These are phyloP conservation scores for Lottia scabra DNA, from an alignment of 2,888 invertebrate genomes.

Conservation along the genomic window DNA sequence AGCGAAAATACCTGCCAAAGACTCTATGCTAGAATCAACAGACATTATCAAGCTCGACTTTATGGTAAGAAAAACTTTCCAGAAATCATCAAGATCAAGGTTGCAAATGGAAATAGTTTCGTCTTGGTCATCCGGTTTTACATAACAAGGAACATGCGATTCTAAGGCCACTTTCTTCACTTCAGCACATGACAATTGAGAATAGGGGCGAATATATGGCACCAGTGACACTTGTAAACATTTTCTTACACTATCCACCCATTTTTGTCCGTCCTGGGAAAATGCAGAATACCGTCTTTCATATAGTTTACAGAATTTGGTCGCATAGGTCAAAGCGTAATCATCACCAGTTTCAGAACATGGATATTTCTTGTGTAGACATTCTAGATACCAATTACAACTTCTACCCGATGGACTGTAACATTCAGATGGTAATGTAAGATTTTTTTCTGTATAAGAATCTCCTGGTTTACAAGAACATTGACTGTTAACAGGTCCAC, in stretches of 20 bases:
- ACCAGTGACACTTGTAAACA: constrained; percentile 32
- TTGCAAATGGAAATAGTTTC: no score
- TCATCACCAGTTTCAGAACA: constrained; percentile 6
- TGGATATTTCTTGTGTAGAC: constrained; percentile 18
- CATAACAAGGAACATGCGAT: constrained; percentile 24
- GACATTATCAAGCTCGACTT: no score
- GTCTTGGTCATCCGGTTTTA: constrained; percentile 1
- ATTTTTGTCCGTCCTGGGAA: constrained; percentile 12
- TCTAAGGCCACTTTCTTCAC: constrained; percentile 21
- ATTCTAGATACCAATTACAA: constrained; percentile 26
- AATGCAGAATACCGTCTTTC: constrained; percentile 16
- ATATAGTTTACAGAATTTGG: constrained; percentile 29
- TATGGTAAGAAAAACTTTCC: no score
- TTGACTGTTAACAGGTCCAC: constrained; percentile 15
- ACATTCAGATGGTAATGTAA: constrained; percentile 17
- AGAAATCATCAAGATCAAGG: no score
- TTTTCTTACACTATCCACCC: constrained; percentile 29
- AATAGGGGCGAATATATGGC: constrained; percentile 24
- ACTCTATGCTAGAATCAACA: no score
- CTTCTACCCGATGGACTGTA: constrained; percentile 25
- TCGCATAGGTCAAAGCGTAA: constrained; percentile 26
- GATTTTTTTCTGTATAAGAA: background rate
- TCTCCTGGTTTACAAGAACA: constrained; percentile 17
- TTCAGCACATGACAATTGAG: constrained; percentile 11
- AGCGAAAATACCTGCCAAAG: no score